These are phyloP conservation scores for Tetrax tetrax DNA, from an alignment of 2,113 vertebrate species.

Conservation along the genomic window DNA sequence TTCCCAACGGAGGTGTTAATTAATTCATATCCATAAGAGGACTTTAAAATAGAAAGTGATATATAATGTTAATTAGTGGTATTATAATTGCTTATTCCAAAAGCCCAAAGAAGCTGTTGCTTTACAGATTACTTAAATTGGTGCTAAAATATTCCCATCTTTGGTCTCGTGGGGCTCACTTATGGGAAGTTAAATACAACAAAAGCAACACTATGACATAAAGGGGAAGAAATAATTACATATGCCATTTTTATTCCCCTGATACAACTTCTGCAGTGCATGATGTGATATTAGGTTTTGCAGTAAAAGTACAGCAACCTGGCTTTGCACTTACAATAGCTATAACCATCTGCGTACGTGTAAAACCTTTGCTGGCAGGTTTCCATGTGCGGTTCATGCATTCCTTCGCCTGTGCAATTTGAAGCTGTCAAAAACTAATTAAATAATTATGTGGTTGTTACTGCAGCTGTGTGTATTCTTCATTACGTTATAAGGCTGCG, in stretches of 20 bases:
- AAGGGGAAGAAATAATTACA: slow-evolving; percentile 7
- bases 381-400: slow-evolving; percentile 58
- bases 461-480: slow-evolving; percentile 76
- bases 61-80: background rate
- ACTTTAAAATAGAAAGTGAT: background rate
- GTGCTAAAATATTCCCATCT: background rate
- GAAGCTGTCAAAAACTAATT: slow-evolving; percentile 79
- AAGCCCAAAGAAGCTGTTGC: background rate
- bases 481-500: slow-evolving; percentile 60
- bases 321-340: slow-evolving; percentile 45
- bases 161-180: background rate
- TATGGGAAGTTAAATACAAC: background rate
- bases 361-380: slow-evolving; percentile 62
- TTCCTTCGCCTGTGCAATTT: slow-evolving; percentile 67
- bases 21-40: background rate
- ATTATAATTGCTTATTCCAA: background rate
- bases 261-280: background rate
- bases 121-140: slow-evolving; percentile 6
- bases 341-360: slow-evolving; percentile 17
- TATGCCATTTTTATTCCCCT: background rate
- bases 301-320: slow-evolving; percentile 31
- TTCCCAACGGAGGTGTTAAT: background rate
- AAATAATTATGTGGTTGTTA: slow-evolving; percentile 76
- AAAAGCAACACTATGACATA: background rate
- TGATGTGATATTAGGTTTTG: slow-evolving; percentile 11